phyloP scores from a whole-genome alignment of 2,113 vertebrate genomes.

The Egretta garzetta region DNA sequence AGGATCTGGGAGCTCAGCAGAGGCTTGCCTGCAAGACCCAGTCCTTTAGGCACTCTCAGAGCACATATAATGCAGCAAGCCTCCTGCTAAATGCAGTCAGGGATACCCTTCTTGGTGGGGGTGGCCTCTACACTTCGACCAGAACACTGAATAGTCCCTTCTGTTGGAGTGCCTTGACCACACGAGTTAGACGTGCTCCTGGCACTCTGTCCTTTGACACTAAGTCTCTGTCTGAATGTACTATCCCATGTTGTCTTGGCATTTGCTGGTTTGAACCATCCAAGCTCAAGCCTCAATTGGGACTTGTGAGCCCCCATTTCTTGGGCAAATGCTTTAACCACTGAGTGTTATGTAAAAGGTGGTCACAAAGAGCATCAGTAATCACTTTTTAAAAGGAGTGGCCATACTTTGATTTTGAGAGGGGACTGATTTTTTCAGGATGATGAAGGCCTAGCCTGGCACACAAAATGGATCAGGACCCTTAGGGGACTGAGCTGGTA shows the following conservation, averaged over 20 bases:
- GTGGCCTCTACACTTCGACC: neutral
- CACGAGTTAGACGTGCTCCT: neutral
- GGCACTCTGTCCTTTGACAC: neutral
- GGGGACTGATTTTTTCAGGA: neutral
- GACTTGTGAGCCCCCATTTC: neutral
- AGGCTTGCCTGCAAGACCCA: neutral
- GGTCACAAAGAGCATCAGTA: neutral
- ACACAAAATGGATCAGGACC: neutral
- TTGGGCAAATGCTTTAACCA: neutral
- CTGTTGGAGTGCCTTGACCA: neutral
- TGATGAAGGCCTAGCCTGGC: neutral
- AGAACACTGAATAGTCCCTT: neutral
- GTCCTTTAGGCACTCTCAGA: neutral
- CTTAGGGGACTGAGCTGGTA: neutral
- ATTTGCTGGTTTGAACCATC: neutral
- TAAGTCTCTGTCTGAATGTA: neutral
- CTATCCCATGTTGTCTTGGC: neutral
- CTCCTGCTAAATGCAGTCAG: no score
- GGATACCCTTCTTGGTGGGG: neutral
- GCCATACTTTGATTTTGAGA: neutral
- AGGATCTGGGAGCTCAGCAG: neutral
- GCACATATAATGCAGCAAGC: neutral
- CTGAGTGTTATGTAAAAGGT: neutral
- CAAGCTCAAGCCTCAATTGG: neutral
- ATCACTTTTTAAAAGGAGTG: neutral